Conservation (phyloP, 2,113 vertebrate genomes). For the Acinonyx jubatus region DNA sequence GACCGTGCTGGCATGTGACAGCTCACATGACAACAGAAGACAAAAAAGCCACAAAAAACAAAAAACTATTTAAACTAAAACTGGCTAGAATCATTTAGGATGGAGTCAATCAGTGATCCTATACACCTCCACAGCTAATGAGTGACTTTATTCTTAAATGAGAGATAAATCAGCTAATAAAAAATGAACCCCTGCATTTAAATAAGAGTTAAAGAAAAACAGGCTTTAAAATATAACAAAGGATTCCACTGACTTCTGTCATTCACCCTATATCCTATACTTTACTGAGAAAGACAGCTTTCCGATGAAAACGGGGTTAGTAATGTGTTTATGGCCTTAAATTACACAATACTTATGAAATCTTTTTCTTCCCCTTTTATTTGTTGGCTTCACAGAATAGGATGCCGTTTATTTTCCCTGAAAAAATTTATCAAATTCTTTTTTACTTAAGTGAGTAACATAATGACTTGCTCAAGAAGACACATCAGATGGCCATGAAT, state of each 20-base stretch:
- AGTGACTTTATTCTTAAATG: background rate
- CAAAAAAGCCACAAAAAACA: background rate
- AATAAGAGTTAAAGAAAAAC: constrained; percentile 21
- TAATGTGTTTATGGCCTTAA: constrained; percentile 8
- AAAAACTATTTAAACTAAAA: background rate
- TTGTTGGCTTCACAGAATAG: background rate
- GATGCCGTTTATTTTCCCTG: background rate
- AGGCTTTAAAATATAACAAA: constrained; percentile 14
- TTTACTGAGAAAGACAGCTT: background rate
- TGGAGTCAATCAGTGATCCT: background rate
- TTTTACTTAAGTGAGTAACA: constrained; percentile 36
- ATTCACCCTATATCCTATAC: background rate
- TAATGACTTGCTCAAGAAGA: background rate
- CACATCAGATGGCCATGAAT: background rate
- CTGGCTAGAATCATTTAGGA: background rate
- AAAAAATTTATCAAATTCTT: constrained; percentile 12
- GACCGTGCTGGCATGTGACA: background rate
- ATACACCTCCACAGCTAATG: background rate
- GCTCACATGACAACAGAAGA: background rate
- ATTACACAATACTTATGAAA: background rate
- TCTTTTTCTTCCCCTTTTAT: background rate
- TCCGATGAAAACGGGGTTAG: background rate
- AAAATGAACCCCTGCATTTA: background rate
- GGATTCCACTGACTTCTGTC: background rate
- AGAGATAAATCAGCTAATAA: background rate